Evolutionary conservation across 35 echinoderm and acorn worm genomes (phyloP).

Genomic region (Ptychodera flava): DNA sequence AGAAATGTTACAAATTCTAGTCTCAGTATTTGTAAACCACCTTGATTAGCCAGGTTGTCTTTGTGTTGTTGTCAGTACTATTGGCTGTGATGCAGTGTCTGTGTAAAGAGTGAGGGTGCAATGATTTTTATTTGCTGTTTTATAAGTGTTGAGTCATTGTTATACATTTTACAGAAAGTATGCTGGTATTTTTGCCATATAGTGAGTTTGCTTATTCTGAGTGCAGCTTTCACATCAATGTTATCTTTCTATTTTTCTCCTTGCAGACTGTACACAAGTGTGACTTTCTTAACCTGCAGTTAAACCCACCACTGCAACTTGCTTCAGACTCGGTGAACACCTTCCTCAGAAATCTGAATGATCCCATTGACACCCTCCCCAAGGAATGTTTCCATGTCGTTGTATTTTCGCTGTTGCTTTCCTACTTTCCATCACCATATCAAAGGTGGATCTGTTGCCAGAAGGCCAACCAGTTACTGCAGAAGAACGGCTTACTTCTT

Average conservation of each 20-base stretch:
- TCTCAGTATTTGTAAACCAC: no score
- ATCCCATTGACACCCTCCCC: conserved; percentile 79
- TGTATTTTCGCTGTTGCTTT: conserved; percentile 88
- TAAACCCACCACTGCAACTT: conserved; percentile 73
- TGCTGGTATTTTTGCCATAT: no score
- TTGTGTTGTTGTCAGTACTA: no score
- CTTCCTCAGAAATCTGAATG: conserved; percentile 85
- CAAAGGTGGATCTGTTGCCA: conserved; percentile 97
- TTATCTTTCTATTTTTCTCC: conserved; percentile 23
- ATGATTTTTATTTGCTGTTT: no score
- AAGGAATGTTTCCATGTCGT: conserved; percentile 92
- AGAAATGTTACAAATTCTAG: no score
- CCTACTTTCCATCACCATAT: conserved; percentile 96
- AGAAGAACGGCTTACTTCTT: conserved; percentile 77
- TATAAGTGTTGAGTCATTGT: no score
- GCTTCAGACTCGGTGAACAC: conserved; percentile 82
- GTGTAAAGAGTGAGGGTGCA: no score
- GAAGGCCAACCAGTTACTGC: conserved; percentile 89
- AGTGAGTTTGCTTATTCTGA: no score
- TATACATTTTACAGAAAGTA: no score
- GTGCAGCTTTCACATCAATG: no score
- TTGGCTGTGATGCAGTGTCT: no score
- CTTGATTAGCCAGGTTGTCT: no score
- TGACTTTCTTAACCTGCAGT: conserved; percentile 95
- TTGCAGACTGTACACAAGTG: conserved; percentile 94